Evolutionary conservation across 2,797 vertebrate genomes (phyloP).

Genomic region (Neoniphon sammara): DNA sequence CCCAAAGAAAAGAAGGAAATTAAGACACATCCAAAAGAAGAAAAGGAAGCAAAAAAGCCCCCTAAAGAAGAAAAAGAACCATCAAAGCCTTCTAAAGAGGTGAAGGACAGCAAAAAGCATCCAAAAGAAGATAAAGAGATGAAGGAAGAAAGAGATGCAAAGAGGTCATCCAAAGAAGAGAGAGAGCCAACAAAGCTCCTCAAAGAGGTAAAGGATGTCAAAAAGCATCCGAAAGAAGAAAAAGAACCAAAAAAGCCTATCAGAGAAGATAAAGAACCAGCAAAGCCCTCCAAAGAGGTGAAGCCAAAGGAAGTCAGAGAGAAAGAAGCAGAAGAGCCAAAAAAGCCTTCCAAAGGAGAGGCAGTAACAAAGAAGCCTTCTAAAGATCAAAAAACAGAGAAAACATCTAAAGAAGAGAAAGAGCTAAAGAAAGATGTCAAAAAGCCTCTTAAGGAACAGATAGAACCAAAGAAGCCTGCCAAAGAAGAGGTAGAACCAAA

Average conservation of each 20-base stretch:
- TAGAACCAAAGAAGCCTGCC: not conserved
- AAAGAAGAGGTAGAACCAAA: not conserved
- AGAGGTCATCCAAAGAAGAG: not conserved
- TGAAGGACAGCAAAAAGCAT: not conserved
- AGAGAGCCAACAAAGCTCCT: not conserved
- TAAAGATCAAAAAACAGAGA: not conserved
- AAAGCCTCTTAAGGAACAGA: not conserved
- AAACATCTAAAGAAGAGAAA: not conserved
- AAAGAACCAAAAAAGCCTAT: constrained; percentile 1
- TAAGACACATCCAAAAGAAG: not conserved
- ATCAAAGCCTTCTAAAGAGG: not conserved
- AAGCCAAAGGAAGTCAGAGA: constrained; percentile 1
- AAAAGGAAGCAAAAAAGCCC: not conserved
- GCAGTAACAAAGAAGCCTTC: not conserved
- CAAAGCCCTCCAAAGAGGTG: not conserved
- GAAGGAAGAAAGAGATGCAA: too few species aligned
- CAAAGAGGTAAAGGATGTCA: not conserved
- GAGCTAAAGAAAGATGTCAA: too few species aligned
- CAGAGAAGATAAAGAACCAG: too few species aligned
- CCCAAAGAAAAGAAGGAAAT: constrained; percentile 1
- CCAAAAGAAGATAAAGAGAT: constrained; percentile 3
- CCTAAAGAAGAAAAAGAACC: not conserved
- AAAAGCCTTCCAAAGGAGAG: constrained; percentile 1
- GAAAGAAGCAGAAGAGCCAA: not conserved
- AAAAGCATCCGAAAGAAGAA: not conserved